Percentiles rank a stretch among this genome's conserved stretches.
Evolutionary conservation across 2,888 invertebrate species (phyloP).

Genomic region (Lycophotia porphyrea): DNA sequence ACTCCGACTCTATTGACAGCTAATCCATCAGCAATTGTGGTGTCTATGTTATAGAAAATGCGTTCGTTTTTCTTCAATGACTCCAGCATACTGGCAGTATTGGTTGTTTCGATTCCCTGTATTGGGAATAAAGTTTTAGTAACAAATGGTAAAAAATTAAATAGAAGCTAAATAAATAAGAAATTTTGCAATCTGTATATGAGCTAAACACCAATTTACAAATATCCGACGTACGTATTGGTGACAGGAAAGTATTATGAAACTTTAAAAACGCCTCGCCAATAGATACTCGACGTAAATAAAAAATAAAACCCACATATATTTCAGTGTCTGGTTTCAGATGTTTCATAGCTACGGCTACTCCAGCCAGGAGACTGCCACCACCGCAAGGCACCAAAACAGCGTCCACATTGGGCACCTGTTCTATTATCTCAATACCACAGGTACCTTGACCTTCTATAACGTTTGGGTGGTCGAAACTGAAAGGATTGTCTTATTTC

Average conservation of each 20-base stretch:
- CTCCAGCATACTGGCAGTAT: constrained; percentile 83
- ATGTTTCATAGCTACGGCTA: constrained; percentile 96
- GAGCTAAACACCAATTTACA: background rate
- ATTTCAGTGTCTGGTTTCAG: constrained; percentile 95
- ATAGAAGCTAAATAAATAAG: background rate
- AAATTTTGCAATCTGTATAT: background rate
- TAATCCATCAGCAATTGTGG: constrained; percentile 96
- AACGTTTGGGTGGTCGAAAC: constrained; percentile 97
- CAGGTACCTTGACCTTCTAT: constrained; percentile 98
- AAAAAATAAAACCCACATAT: constrained; percentile 92
- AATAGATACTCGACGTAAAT: background rate
- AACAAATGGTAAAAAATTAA: background rate
- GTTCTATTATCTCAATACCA: constrained; percentile 97
- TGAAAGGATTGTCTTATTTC: constrained; percentile 72
- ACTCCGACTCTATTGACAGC: constrained; percentile 82
- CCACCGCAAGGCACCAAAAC: constrained; percentile 97
- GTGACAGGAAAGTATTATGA: background rate
- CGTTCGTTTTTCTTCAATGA: constrained; percentile 92
- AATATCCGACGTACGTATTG: background rate
- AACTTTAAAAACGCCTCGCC: background rate
- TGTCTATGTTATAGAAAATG: constrained; percentile 90
- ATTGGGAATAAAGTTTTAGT: constrained; percentile 29
- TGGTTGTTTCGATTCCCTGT: constrained; percentile 85
- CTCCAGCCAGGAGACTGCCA: constrained; percentile 96
- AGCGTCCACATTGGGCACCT: constrained; percentile 96